Conservation (phyloP, 2,888 invertebrate species). For the Pinctada fucata region DNA sequence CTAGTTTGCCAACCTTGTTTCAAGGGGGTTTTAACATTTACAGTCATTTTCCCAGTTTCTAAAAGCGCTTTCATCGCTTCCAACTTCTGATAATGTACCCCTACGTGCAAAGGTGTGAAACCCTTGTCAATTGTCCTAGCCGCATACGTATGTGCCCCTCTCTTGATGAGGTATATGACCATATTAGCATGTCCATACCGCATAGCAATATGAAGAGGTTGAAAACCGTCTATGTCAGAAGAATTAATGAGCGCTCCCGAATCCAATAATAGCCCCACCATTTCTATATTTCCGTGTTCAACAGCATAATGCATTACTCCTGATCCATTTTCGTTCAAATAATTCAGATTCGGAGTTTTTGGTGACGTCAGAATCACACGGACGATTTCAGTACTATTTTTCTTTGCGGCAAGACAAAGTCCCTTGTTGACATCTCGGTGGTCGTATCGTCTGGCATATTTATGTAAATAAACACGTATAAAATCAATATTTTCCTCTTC, state of each 20-base stretch:
- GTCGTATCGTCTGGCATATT: neutral
- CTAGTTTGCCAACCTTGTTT: conserved; percentile 52
- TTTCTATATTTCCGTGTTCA: conserved; percentile 41
- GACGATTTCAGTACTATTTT: conserved; percentile 26
- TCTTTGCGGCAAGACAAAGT: conserved; percentile 34
- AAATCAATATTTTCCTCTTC: conserved; percentile 16
- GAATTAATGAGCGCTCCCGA: conserved; percentile 28
- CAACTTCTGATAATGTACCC: conserved; percentile 18
- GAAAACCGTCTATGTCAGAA: conserved; percentile 33
- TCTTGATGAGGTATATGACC: conserved; percentile 42
- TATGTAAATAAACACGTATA: neutral
- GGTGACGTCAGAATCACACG: conserved; percentile 24
- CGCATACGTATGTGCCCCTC: conserved; percentile 45
- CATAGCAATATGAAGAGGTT: conserved; percentile 38
- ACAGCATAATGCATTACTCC: conserved; percentile 58
- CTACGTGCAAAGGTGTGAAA: conserved; percentile 41
- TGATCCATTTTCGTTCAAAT: conserved; percentile 38
- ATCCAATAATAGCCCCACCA: conserved; percentile 24
- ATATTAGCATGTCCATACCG: conserved; percentile 35
- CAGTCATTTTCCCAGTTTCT: conserved; percentile 10
- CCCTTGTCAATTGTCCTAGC: conserved; percentile 31
- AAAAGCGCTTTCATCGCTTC: conserved; percentile 27
- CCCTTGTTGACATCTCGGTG: conserved; percentile 25
- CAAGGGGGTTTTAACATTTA: conserved; percentile 20
- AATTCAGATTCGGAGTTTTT: conserved; percentile 38